Evolutionary conservation across 2,888 invertebrate genomes (phyloP).

Genomic region (Dichetophora obliterata): DNA sequence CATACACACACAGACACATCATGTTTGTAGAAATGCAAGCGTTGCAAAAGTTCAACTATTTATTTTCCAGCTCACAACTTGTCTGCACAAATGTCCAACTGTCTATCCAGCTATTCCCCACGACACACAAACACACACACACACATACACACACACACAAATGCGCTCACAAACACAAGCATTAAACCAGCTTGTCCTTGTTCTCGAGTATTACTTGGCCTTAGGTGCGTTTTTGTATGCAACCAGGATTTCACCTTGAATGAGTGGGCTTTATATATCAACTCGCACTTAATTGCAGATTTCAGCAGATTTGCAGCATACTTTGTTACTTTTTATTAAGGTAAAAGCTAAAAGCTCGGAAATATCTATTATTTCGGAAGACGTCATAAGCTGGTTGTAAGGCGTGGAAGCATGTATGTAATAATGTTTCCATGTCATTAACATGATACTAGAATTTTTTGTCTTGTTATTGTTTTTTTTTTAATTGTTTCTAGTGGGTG

Average conservation of each 20-base stretch:
- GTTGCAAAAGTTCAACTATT: conserved; percentile 21
- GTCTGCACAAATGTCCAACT: conserved; percentile 35
- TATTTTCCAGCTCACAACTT: conserved; percentile 24
- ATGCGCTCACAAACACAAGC: not conserved
- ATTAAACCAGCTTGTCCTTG: conserved; percentile 7
- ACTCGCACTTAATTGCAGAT: conserved; percentile 35
- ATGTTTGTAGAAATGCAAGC: conserved; percentile 7
- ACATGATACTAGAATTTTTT: not conserved
- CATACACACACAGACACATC: not conserved
- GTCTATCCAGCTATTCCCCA: conserved; percentile 7
- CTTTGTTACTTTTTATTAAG: conserved; percentile 9
- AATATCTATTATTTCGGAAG: too few relatives aligned
- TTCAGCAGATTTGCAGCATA: conserved; percentile 28
- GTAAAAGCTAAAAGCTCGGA: too few relatives aligned
- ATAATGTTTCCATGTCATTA: not conserved
- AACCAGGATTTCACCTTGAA: not conserved
- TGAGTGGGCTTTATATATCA: conserved; percentile 5
- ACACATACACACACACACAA: not conserved
- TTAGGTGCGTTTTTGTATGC: not conserved
- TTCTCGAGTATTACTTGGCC: not conserved
- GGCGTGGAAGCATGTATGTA: too few relatives aligned
- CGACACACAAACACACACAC: not conserved
- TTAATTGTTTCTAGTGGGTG: not conserved
- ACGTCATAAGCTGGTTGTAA: too few relatives aligned
- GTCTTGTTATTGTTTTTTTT: not conserved